Evolutionary conservation across 2,888 invertebrate genomes (phyloP), one percentile per base, ranked within the genome.

Genomic region (Tetragonula carbonaria): DNA sequence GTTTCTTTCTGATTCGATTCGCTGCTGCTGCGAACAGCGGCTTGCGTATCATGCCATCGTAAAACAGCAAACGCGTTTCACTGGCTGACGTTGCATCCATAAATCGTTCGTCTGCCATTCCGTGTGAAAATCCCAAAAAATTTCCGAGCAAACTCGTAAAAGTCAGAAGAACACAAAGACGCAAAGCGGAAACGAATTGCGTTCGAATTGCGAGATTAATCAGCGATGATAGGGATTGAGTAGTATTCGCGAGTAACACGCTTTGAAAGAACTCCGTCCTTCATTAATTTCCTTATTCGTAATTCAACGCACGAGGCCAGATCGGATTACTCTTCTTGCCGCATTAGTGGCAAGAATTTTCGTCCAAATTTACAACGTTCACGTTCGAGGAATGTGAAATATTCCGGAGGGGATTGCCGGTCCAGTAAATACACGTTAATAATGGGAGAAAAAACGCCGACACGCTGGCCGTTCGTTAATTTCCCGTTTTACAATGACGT

Each of bases 401-500:
- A 65, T 50, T 38, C 50, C 3, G 18, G 18, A 14, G 53, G 14
- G 51, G n/a, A 18, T 50, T 45, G 45, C 4, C 16, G n/a, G 18
- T 13, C n/a, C 45, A 23, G 76, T 55, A 70, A 80, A 80, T 76
- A 76, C 50, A 70, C 68, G 33, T 38, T 45, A 45, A 53, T 67
- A 78, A 73, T 57, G 53, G 67, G 57, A 8, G 11, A 45, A 72
- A 78, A 73, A 77, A 78, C 77, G 71, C 51, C 23, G 33, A 45
- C 51, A 23, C 50, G 14, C 16, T 50, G 53, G 23, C 33, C 59
- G 68, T 63, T 38, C 68, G 79, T 82, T 79, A 74, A 82, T 79
- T 79, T 82, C 74, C 74, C 63, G 68, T 74, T 63, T 45, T 50
- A 13, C 11, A 23, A 68, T 23, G 18, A 11, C 13, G n/a, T 63